These are phyloP conservation scores for Conomelus anceps DNA, from an alignment of 2,888 invertebrate genomes.

Conservation along the genomic window DNA sequence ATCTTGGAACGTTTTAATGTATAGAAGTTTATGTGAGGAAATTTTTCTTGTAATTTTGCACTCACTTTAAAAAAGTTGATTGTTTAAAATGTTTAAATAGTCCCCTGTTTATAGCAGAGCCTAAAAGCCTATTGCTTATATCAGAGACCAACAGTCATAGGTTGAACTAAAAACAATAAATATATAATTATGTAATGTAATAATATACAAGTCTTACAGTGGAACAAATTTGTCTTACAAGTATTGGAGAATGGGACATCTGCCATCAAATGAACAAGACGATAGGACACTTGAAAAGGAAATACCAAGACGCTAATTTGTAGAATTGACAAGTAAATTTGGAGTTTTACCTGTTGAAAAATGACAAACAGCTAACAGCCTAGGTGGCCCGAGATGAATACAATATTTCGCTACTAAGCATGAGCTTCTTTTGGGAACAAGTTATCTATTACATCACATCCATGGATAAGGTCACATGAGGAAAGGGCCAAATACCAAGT, in stretches of 20 bases:
- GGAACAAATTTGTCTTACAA: background rate
- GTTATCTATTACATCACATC: background rate
- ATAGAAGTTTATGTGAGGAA: too few relatives aligned
- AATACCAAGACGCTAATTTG: background rate
- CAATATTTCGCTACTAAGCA: background rate
- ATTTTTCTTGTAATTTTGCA: too few relatives aligned
- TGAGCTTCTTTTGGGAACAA: background rate
- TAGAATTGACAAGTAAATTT: background rate
- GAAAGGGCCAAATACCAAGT: background rate
- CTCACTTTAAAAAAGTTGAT: too few relatives aligned
- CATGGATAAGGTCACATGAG: too few relatives aligned
- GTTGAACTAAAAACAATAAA: too few relatives aligned
- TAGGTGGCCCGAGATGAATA: background rate
- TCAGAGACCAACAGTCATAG: too few relatives aligned
- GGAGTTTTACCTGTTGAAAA: background rate
- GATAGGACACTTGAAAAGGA: background rate
- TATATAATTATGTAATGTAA: too few relatives aligned
- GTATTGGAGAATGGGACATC: background rate
- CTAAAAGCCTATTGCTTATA: too few relatives aligned
- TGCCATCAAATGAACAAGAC: background rate
- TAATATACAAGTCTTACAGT: background rate
- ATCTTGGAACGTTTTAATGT: too few relatives aligned
- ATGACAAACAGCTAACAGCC: background rate
- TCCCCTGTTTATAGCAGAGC: too few relatives aligned
- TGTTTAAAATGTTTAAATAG: too few relatives aligned